Base-by-base conservation (phyloP, 2,797 vertebrate genomes). In the Ctenopoma multispine region DNA sequence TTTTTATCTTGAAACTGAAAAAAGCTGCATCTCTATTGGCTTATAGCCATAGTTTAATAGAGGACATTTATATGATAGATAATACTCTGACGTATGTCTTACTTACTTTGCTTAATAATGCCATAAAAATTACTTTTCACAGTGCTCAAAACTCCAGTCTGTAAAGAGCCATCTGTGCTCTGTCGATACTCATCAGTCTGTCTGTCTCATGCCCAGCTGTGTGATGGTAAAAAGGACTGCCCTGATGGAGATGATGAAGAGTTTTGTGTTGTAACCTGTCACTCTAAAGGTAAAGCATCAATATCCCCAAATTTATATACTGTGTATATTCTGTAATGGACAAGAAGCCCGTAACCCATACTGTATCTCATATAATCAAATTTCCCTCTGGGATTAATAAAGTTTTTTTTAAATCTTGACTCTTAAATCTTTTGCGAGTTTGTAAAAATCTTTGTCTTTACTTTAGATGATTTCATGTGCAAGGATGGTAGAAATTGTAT, bases 241-340 rank as follows among this genome's bases (percentile, higher is more conserved):
- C 85, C 80, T 1, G 95, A 96, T 34, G 96, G 95, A 48, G 95
- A 94, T 0, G 96, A 97, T 66, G 96, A 97, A 73, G 89, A 94
- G 0, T 72, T 76, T 38, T 97, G 96, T 7, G 31, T 86, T 0
- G 75, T 63, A 44, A 56, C 85, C 34, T 97, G 96, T 65, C 87
- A 74, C 23, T 86, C 82, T 5, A 77, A 87, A 94, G 96, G 96
- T 97, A 87, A 68, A 44, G 23, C 13, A 3, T 43, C 4, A 17
- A 9, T 29, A 2, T 57, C 20, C 21, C 2, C 17, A n/a, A 17
- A 15, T 15, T 0, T 5, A 43, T 41, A 6, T 15, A 17, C 5
- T 7, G n/a, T 1, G 15, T 5, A 17, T n/a, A 49, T 56, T 0
- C 41, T 48, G 5, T 18, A 64, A 11, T 7, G 5, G 6, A 12